These are phyloP conservation scores for Omphaloscelis lunosa DNA, from an alignment of 2,888 invertebrate species.

Conservation along the genomic window DNA sequence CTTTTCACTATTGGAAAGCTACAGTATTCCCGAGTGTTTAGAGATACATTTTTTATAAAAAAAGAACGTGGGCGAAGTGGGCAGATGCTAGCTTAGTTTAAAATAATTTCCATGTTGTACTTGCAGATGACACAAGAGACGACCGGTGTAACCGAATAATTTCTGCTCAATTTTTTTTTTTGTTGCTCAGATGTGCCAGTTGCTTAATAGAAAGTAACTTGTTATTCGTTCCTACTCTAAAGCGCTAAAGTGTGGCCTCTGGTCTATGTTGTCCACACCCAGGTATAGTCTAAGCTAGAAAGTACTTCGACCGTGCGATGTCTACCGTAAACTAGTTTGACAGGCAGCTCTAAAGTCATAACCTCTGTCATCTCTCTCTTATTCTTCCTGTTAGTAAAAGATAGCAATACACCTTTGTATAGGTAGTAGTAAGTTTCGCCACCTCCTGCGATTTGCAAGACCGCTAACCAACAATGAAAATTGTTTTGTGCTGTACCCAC, in stretches of 20 bases:
- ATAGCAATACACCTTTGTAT: not conserved
- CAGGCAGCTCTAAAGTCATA: not conserved
- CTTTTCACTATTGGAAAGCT: no score
- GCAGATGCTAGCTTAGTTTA: no score
- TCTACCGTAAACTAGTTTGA: conserved; percentile 7
- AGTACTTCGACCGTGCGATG: conserved; percentile 3
- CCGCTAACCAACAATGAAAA: not conserved
- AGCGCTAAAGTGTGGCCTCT: not conserved
- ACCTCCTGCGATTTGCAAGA: not conserved
- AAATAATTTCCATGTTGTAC: no score
- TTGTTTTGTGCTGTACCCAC: not conserved
- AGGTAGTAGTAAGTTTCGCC: not conserved
- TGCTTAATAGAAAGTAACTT: not conserved
- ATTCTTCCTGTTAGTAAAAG: not conserved
- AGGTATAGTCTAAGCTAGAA: conserved; percentile 17
- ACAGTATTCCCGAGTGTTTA: no score
- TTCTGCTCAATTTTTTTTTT: not conserved
- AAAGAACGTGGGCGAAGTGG: no score
- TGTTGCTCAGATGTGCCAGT: no score
- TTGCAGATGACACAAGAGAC: not conserved
- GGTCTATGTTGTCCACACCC: not conserved
- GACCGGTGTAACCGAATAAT: not conserved
- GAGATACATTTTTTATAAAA: no score
- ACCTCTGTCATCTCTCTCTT: not conserved
- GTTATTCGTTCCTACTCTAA: not conserved